Evolutionary conservation across 2,797 vertebrate genomes (phyloP), one percentile per base, ranked within the genome.

Genomic region (Dromococcyx pavoninus): DNA sequence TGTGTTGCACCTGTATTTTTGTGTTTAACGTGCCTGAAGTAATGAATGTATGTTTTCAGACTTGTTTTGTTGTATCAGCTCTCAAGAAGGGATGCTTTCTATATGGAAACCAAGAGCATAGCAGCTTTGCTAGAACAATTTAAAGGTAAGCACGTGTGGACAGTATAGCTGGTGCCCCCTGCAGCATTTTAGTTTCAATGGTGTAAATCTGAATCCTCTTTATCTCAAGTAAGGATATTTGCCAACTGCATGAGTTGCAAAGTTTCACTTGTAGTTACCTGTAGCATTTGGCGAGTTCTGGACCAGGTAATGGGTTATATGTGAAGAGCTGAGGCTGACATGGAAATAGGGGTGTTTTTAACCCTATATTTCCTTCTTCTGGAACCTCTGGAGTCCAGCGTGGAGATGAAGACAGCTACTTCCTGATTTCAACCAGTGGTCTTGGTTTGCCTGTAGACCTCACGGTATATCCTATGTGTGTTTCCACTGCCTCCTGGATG

Each of bases 391-490:
- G 28, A 56, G n/a, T 58, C 22, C 44, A 32, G 35, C 27, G 25
- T 1, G 11, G 44, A 50, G 25, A 51, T 27, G 1, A 3, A 46
- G n/a, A 5, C 11, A 72, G 56, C 16, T 19, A 13, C 27, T 65
- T 69, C 32, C 8, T 66, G 16, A 1, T 66, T 64, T 51, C 53
- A 53, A 9, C 44, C 28, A 14, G 14, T 17, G 33, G 9, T 51
- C 25, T n/a, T 2, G 3, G 4, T 44, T 39, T 46, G 6, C 60
- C 53, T 18, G 32, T 13, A 51, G 72, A 41, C 10, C 25, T 65
- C 67, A 16, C 13, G 48, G 15, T 14, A 7, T 51, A 48, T 41
- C 43, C 65, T 27, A 11, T 1, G 0, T 1, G 3, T 23, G 35
- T 30, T 60, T 22, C 53, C n/a, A 1, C 37, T 61, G 35, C 56